phyloP scores from a whole-genome alignment of 2,113 vertebrate species.

The Clarias magur region DNA sequence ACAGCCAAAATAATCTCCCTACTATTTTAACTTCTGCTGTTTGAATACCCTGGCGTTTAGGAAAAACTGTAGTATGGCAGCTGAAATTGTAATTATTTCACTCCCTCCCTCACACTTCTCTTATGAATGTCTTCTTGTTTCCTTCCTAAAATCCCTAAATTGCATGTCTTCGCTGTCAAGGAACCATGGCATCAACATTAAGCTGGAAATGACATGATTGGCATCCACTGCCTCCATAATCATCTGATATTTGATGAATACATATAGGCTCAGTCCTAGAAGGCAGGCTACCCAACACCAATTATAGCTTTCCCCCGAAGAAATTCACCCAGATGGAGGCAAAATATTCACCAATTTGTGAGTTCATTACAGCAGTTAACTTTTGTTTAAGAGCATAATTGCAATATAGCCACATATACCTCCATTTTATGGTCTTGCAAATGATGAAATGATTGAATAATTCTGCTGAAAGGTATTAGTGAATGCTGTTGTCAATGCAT shows the following conservation, averaged over 20 bases:
- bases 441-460: constrained; percentile 51
- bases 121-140: constrained; percentile 36
- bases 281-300: constrained; percentile 51
- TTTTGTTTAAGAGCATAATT: constrained; percentile 66
- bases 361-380: constrained; percentile 68
- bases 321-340: constrained; percentile 70
- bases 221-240: constrained; percentile 51
- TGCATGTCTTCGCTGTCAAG: constrained; percentile 47
- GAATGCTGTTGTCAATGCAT: constrained; percentile 42
- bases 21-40: constrained; percentile 47
- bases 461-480: constrained; percentile 49
- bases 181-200: constrained; percentile 38
- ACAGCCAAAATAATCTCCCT: constrained; percentile 42
- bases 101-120: constrained; percentile 44
- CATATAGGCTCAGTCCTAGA: constrained; percentile 31
- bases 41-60: constrained; percentile 34
- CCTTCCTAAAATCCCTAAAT: constrained; percentile 38
- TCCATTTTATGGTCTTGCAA: constrained; percentile 60
- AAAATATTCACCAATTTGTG: constrained; percentile 71
- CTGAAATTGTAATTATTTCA: constrained; percentile 51
- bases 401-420: constrained; percentile 62
- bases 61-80: constrained; percentile 47
- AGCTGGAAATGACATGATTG: constrained; percentile 50
- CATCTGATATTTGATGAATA: constrained; percentile 57
- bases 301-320: constrained; percentile 65